These are phyloP conservation scores for Heliconius erato DNA, from an alignment of 2,888 invertebrate genomes.

Conservation along the genomic window DNA sequence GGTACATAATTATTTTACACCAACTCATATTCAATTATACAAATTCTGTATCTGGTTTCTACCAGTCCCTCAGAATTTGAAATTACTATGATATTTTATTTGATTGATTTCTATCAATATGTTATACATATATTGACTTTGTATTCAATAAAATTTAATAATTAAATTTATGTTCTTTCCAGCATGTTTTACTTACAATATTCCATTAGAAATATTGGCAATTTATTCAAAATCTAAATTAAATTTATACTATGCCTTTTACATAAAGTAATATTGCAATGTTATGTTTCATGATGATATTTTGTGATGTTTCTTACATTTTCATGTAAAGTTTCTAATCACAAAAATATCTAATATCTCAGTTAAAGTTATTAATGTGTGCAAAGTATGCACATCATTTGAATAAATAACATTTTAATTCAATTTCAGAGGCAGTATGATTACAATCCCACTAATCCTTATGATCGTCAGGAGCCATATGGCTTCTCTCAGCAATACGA, in stretches of 20 bases:
- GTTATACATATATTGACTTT: background rate
- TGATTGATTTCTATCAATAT: background rate
- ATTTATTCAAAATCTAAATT: background rate
- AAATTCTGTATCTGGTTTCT: background rate
- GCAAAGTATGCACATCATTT: background rate
- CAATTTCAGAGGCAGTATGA: constrained; percentile 71
- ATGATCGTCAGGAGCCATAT: constrained; percentile 52
- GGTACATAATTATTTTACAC: background rate
- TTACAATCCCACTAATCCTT: constrained; percentile 56
- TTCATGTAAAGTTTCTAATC: constrained; percentile 21
- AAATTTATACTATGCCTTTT: background rate
- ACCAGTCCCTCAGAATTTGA: background rate
- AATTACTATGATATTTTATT: background rate
- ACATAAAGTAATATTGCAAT: background rate
- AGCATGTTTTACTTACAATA: background rate
- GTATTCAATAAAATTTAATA: no score
- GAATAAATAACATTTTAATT: constrained; percentile 52
- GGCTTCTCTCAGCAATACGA: constrained; percentile 58
- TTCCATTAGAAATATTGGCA: background rate
- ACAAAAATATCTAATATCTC: constrained; percentile 26
- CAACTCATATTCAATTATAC: background rate
- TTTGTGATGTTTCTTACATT: constrained; percentile 35
- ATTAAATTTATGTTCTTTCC: background rate
- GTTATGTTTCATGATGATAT: constrained; percentile 11
- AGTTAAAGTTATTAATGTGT: background rate